A percentile compares a stretch with the other conserved stretches of the same genome.
Evolutionary conservation across 2,888 invertebrate species (phyloP).

Genomic region (Trachelus stipa): DNA sequence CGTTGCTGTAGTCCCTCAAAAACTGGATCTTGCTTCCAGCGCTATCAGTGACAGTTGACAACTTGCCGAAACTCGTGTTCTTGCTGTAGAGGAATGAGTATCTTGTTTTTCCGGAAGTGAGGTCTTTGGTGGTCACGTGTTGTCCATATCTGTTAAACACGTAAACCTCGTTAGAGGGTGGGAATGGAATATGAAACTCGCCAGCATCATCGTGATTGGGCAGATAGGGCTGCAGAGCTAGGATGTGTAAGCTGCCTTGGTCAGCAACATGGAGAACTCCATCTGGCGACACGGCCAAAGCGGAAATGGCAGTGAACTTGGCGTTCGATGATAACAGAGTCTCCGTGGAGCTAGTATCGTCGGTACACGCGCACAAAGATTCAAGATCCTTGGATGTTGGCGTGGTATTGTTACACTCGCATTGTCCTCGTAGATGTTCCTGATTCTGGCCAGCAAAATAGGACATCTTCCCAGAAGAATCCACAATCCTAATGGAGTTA

Average conservation of each 20-base stretch:
- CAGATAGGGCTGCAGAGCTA: slow-evolving; percentile 87
- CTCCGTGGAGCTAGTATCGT: slow-evolving; percentile 83
- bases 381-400: slow-evolving; percentile 54
- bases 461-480: slow-evolving; percentile 89
- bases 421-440: slow-evolving; percentile 63
- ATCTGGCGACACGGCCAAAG: slow-evolving; percentile 93
- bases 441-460: slow-evolving; percentile 92
- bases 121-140: slow-evolving; percentile 93
- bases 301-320: slow-evolving; percentile 88
- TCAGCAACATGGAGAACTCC: slow-evolving; percentile 97
- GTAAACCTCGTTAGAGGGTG: slow-evolving; percentile 93
- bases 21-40: slow-evolving; percentile 94
- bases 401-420: slow-evolving; percentile 57
- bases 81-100: slow-evolving; percentile 98
- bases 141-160: slow-evolving; percentile 96
- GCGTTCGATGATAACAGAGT: slow-evolving; percentile 91
- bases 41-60: slow-evolving; percentile 93
- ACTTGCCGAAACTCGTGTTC: slow-evolving; percentile 93
- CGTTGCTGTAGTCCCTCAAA: slow-evolving; percentile 90
- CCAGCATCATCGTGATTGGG: slow-evolving; percentile 90
- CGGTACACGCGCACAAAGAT: slow-evolving; percentile 72
- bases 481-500: slow-evolving; percentile 86
- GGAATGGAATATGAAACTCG: slow-evolving; percentile 93
- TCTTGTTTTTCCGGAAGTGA: slow-evolving; percentile 93
- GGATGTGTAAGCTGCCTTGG: slow-evolving; percentile 88